Evolutionary conservation across 2,113 vertebrate species (phyloP), one percentile per base, ranked within the genome.

Genomic region (Vidua macroura): DNA sequence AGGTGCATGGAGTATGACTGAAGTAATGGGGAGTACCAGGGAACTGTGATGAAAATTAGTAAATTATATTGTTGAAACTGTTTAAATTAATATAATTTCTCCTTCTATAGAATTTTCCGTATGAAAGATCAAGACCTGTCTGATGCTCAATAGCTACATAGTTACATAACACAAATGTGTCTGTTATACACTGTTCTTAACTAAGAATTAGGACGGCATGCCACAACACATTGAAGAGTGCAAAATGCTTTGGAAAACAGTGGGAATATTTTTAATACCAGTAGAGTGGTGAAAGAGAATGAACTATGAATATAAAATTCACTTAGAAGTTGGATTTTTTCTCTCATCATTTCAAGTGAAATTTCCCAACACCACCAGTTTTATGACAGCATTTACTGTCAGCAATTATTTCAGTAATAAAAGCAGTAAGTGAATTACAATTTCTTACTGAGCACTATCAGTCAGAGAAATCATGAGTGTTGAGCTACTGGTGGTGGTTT

Each of bases 381-480:
- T 91, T 74, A 74, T 87, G 39, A 82, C 27, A 76, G 49, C 58
- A 86, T 83, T 94, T 80, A 73, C 62, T 88, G 41, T n/a, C 43
- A 90, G 25, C 49, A 79, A 39, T 85, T 90, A 82, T 90, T 96
- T 90, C 41, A 88, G 30, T 91, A 64, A 87, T 82, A 82, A 82
- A 79, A 90, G 28, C 41, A 44, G 35, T 69, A 89, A 87, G 49
- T 82, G 28, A 31, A 76, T 79, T 66, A 69, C 53, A 13, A 19
- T 82, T 86, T 87, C 44, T 91, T 51, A 75, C 15, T 7, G 33
- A 64, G n/a, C 37, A 49, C 24, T 72, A 1, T 31, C 33, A 93
- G 25, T 81, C 30, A 79, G 19, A 82, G 44, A 60, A 89, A 68
- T 78, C 4, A 1, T 41, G 35, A 81, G 2, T 51, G 59, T 77